phyloP scores from a whole-genome alignment of 2,888 invertebrate species.

The Emmelina monodactyla region DNA sequence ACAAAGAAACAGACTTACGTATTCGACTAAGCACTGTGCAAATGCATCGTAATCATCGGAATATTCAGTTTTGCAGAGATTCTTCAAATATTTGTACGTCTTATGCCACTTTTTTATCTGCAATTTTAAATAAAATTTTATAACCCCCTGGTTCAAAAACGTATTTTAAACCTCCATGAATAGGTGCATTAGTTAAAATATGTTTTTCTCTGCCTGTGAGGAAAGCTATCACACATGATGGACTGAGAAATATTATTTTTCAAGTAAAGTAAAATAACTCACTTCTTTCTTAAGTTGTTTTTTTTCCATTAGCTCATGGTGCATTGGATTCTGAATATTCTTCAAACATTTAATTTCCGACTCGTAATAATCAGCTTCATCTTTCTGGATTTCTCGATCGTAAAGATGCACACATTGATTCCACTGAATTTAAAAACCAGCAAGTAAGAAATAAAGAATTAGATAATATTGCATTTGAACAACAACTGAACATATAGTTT shows the following conservation, averaged over 20 bases:
- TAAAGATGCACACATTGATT: constrained; percentile 26
- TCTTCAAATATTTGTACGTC: constrained; percentile 30
- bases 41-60: constrained; percentile 20
- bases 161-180: constrained; percentile 1
- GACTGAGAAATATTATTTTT: too few species aligned
- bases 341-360: constrained; percentile 29
- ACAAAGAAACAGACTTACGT: constrained; percentile 24
- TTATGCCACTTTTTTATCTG: constrained; percentile 39
- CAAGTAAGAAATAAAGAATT: too few species aligned
- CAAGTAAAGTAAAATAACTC: too few species aligned
- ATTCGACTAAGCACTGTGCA: constrained; percentile 26
- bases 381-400: constrained; percentile 22
- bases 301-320: constrained; percentile 21
- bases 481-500: not conserved
- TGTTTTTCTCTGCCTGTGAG: too few species aligned
- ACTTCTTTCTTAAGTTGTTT: constrained; percentile 34
- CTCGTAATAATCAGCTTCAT: constrained; percentile 22
- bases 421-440: constrained; percentile 27
- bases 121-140: constrained; percentile 10
- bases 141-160: not conserved
- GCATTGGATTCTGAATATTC: constrained; percentile 19
- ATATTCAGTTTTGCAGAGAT: constrained; percentile 25
- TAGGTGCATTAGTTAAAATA: too few species aligned
- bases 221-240: too few species aligned
- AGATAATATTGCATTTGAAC: not conserved